Conservation (phyloP, 1,140 invertebrate species). For the Magallana gigas region DNA sequence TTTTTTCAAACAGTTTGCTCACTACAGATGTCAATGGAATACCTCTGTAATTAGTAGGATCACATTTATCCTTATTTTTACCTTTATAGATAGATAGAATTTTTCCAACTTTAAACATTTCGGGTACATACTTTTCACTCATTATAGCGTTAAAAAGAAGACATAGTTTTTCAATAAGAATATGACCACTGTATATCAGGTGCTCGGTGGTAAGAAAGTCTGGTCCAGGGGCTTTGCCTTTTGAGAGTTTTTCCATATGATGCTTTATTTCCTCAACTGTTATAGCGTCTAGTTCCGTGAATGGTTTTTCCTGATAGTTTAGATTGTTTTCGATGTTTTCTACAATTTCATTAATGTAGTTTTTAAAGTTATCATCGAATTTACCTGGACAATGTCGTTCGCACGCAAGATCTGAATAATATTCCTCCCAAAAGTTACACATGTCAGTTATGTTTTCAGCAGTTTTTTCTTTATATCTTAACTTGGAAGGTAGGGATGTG, state of each 20-base stretch:
- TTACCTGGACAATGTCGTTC: too few species aligned
- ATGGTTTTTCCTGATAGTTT: background rate
- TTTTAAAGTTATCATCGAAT: too few species aligned
- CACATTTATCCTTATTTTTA: background rate
- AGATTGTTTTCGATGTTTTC: too few species aligned
- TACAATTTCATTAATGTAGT: too few species aligned
- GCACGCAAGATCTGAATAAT: background rate
- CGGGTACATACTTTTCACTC: background rate
- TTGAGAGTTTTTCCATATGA: background rate
- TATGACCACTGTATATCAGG: background rate
- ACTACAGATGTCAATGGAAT: background rate
- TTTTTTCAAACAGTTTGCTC: background rate
- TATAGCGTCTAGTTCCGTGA: background rate
- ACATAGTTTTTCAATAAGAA: background rate
- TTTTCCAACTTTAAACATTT: background rate
- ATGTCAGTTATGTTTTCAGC: background rate
- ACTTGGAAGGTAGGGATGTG: background rate
- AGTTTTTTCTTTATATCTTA: background rate
- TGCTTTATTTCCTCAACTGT: background rate
- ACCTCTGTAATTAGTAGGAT: background rate
- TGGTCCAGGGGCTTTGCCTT: background rate
- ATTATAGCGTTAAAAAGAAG: background rate
- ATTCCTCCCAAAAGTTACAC: background rate
- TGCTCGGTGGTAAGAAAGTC: background rate
- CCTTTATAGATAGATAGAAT: background rate